These are phyloP conservation scores for Glyptemys insculpta DNA, from an alignment of 2,797 vertebrate genomes.

Conservation along the genomic window DNA sequence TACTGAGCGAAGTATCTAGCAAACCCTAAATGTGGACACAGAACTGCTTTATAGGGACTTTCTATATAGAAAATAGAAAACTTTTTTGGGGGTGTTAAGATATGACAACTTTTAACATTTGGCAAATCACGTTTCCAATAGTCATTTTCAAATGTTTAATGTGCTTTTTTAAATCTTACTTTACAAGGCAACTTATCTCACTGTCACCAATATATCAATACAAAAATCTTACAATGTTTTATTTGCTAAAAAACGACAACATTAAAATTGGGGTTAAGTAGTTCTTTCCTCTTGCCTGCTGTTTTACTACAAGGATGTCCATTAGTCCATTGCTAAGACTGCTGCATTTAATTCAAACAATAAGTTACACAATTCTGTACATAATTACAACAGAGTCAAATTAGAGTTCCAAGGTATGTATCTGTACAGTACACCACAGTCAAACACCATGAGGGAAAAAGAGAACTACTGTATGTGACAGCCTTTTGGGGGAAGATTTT, in stretches of 20 bases:
- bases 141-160: constrained; percentile 81
- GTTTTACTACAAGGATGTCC: constrained; percentile 18
- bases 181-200: constrained; percentile 81
- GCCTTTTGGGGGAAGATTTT: neutral
- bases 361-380: constrained; percentile 92
- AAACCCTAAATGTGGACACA: neutral
- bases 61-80: neutral
- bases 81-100: neutral
- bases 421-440: constrained; percentile 36
- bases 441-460: constrained; percentile 32
- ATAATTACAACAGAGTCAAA: constrained; percentile 85
- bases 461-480: neutral
- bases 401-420: constrained; percentile 14
- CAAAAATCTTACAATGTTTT: constrained; percentile 80
- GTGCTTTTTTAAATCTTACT: constrained; percentile 82
- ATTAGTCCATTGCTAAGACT: constrained; percentile 23
- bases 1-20: neutral
- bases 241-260: constrained; percentile 78
- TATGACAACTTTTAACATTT: constrained; percentile 44
- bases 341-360: constrained; percentile 63
- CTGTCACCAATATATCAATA: constrained; percentile 71
- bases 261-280: constrained; percentile 71
- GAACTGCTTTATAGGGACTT: neutral
- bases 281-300: constrained; percentile 57
- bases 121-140: constrained; percentile 42